Percentiles rank a stretch among this genome's conserved stretches.
These are phyloP conservation scores for Fukomys damarensis DNA, from an alignment of 2,113 vertebrate genomes.

Conservation along the genomic window DNA sequence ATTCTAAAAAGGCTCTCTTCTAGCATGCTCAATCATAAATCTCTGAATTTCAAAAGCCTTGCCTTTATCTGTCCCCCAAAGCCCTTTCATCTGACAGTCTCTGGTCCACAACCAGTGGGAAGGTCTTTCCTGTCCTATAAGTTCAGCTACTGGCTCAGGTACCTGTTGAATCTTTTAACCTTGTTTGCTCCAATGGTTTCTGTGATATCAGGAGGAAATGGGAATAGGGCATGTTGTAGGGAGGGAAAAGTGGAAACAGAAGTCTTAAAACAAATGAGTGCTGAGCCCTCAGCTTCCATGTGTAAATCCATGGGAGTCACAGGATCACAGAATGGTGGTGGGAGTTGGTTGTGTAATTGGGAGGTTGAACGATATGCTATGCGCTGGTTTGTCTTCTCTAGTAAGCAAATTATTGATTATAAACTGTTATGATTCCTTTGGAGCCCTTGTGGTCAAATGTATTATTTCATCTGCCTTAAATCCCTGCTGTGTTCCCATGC, in stretches of 20 bases:
- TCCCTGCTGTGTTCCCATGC: slow-evolving; percentile 81
- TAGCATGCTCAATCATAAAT: neutral
- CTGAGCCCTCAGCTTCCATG: neutral
- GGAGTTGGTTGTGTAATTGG: neutral
- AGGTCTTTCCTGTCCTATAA: neutral
- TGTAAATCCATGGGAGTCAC: neutral
- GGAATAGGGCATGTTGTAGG: neutral
- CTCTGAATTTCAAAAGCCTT: neutral
- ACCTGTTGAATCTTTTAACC: neutral
- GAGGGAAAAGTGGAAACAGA: neutral
- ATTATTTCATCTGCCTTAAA: slow-evolving; percentile 80
- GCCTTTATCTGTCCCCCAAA: neutral
- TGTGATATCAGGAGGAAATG: neutral
- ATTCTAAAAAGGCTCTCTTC: neutral
- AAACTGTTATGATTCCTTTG: slow-evolving; percentile 83
- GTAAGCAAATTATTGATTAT: slow-evolving; percentile 85
- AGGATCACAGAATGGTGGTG: neutral
- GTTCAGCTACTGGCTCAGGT: neutral
- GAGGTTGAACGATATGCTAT: neutral
- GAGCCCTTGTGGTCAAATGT: slow-evolving; percentile 83
- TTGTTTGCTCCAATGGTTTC: neutral
- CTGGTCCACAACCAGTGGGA: neutral
- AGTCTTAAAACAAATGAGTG: slow-evolving; percentile 50
- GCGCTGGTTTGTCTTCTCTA: slow-evolving; percentile 74
- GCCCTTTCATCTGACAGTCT: neutral